Conservation (phyloP, 2,113 vertebrate species). For the Bos taurus region DNA sequence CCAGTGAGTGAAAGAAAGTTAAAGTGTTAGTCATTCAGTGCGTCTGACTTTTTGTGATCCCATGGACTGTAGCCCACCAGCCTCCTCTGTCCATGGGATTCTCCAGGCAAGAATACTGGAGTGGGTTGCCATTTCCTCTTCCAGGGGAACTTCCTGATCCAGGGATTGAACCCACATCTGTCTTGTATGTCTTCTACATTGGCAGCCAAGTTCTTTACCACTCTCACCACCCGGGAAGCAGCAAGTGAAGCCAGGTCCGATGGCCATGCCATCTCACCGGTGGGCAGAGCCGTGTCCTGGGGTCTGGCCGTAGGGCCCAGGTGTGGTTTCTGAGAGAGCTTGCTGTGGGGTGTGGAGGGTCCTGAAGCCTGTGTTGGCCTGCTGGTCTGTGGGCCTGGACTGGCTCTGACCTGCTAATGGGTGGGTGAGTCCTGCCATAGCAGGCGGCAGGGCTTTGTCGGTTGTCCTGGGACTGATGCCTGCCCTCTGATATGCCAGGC, state of each 20-base stretch:
- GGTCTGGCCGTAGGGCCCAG: neutral
- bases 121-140: neutral
- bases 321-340: neutral
- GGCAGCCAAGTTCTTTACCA: neutral
- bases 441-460: fast-evolving
- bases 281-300: neutral
- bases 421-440: neutral
- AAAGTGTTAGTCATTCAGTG: neutral
- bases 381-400: neutral
- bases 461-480: neutral
- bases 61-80: neutral
- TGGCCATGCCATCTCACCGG: neutral
- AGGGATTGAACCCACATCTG: neutral
- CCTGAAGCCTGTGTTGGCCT: neutral
- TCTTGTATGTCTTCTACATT: neutral
- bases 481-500: neutral
- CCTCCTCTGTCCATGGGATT: neutral
- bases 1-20: neutral
- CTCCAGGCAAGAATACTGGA: neutral
- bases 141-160: neutral
- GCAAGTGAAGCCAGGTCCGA: neutral
- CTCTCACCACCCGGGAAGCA: fast-evolving
- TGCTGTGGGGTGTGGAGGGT: neutral
- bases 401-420: neutral
- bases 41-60: neutral